Percentiles rank a stretch among this genome's conserved stretches.
These are phyloP conservation scores for Pteria penguin DNA, from an alignment of 2,888 invertebrate species.

Conservation along the genomic window DNA sequence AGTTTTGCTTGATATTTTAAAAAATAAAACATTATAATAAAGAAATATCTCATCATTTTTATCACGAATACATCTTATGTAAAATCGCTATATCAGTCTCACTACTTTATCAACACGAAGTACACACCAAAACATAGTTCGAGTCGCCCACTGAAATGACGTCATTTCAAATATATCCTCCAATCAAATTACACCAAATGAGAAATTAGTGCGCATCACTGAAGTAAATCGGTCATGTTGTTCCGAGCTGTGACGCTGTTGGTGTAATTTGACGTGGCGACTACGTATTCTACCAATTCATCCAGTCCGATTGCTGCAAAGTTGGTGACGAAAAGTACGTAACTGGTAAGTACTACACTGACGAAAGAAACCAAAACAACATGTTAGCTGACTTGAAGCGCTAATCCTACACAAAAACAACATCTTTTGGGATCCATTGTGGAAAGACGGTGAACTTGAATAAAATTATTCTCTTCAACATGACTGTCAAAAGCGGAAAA, in stretches of 20 bases:
- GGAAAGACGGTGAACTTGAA: background rate
- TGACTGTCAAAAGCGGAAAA: background rate
- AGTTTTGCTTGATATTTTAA: too few relatives aligned
- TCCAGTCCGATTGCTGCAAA: conserved; percentile 96
- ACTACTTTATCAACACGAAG: too few relatives aligned
- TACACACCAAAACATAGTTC: background rate
- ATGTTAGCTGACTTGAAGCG: too few relatives aligned
- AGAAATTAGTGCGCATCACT: conserved; percentile 57
- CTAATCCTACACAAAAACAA: background rate
- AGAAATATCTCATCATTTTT: too few relatives aligned
- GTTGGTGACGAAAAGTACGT: conserved; percentile 97
- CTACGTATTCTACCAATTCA: conserved; percentile 93
- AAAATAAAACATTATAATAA: too few relatives aligned
- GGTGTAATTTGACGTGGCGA: conserved; percentile 80
- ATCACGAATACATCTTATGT: too few relatives aligned
- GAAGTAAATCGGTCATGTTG: conserved; percentile 66
- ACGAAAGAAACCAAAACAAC: conserved; percentile 75
- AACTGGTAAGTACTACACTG: conserved; percentile 83
- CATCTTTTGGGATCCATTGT: background rate
- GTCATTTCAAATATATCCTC: conserved; percentile 53
- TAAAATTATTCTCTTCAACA: background rate
- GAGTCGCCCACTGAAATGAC: conserved; percentile 50
- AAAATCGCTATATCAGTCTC: too few relatives aligned
- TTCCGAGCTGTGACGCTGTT: conserved; percentile 75
- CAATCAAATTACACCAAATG: conserved; percentile 47